These are phyloP conservation scores for Temnothorax unifasciatus DNA, from an alignment of 2,888 invertebrate species.

Conservation along the genomic window DNA sequence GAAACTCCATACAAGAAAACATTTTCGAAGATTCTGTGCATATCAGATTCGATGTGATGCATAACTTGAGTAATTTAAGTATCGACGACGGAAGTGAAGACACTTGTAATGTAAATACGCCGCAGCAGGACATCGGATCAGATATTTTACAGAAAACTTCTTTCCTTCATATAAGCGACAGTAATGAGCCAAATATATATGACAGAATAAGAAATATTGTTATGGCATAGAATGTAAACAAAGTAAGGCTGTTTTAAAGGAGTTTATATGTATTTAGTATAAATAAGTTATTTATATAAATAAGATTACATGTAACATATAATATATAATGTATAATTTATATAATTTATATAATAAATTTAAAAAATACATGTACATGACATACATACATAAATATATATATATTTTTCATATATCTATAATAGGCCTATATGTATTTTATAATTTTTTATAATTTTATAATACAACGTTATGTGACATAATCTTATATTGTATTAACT, in stretches of 20 bases:
- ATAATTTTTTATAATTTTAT: conserved; percentile 4
- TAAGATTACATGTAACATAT: not conserved
- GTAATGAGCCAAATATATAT: conserved; percentile 33
- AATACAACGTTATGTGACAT: not conserved
- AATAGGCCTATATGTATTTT: not conserved
- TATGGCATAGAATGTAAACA: conserved; percentile 10
- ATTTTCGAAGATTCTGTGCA: conserved; percentile 66
- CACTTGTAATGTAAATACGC: not conserved
- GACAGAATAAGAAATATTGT: conserved; percentile 36
- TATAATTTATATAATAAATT: not conserved
- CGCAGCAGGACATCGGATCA: conserved; percentile 48
- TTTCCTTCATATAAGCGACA: conserved; percentile 64
- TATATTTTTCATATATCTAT: not conserved
- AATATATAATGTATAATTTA: not conserved
- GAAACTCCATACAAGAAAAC: conserved; percentile 53
- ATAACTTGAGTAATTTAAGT: conserved; percentile 62
- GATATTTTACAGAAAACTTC: conserved; percentile 63
- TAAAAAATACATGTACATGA: not conserved
- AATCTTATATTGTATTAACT: not conserved
- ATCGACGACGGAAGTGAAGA: conserved; percentile 41
- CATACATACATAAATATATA: not conserved
- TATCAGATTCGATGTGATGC: conserved; percentile 68
- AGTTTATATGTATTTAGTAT: conserved; percentile 70
- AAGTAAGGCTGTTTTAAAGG: conserved; percentile 69
- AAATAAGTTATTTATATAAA: conserved; percentile 1